Percentiles rank a stretch among this genome's conserved stretches.
These are phyloP conservation scores for Lepilemur septentrionalis DNA, from an alignment of 2,797 vertebrate species.

Conservation along the genomic window DNA sequence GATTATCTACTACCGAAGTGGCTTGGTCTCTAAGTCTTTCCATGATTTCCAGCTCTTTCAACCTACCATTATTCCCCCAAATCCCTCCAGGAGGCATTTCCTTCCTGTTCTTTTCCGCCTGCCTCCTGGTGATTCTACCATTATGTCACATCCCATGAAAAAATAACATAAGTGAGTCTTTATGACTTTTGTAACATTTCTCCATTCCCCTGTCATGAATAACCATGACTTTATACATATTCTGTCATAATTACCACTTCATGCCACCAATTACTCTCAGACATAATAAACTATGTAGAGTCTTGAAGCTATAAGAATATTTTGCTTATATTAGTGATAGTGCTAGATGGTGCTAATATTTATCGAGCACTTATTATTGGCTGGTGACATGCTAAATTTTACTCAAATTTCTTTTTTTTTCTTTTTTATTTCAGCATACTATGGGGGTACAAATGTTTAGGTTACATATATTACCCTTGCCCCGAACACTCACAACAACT, in stretches of 20 bases:
- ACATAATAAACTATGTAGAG: neutral
- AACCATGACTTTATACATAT: neutral
- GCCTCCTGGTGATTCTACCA: neutral
- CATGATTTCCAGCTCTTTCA: neutral
- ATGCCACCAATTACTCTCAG: neutral
- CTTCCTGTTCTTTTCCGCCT: neutral
- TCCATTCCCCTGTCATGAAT: neutral
- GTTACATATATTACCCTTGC: too few species aligned
- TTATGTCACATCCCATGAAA: neutral
- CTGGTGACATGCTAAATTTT: neutral
- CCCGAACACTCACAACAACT: neutral
- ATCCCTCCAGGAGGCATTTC: neutral
- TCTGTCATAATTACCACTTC: neutral
- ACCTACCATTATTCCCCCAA: neutral
- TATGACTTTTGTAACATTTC: neutral
- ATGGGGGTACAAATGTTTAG: too few species aligned
- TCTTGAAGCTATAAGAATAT: neutral
- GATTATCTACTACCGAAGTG: neutral
- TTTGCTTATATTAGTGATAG: neutral
- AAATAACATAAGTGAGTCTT: neutral
- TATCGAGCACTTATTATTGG: neutral
- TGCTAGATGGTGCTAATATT: neutral
- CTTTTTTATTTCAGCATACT: too few species aligned
- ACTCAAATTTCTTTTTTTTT: neutral
- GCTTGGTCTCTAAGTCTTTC: neutral